These are phyloP conservation scores for Calameuta filiformis DNA, from an alignment of 2,888 invertebrate genomes.

Conservation along the genomic window DNA sequence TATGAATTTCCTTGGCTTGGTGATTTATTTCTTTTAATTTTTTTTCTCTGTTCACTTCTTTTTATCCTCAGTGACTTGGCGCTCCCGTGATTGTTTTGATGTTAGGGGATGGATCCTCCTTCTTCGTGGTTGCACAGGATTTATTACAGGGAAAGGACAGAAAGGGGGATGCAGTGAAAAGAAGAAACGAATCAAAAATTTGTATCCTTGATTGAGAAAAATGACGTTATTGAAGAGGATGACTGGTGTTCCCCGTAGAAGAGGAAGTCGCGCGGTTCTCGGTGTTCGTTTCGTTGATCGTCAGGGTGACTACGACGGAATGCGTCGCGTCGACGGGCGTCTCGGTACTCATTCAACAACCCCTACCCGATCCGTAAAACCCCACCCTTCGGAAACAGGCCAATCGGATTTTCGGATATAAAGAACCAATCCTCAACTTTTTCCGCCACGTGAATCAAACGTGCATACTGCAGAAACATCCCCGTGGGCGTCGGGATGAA, in stretches of 20 bases:
- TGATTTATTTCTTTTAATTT: neutral
- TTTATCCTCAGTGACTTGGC: neutral
- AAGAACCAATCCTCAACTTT: conserved; percentile 19
- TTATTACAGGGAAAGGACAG: neutral
- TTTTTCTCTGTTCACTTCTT: neutral
- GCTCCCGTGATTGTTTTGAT: neutral
- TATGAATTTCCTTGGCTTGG: neutral
- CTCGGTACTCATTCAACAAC: conserved; percentile 56
- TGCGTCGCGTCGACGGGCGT: conserved; percentile 49
- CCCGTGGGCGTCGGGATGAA: conserved; percentile 30
- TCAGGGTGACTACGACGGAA: conserved; percentile 48
- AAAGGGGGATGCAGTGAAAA: neutral
- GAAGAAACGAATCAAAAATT: neutral
- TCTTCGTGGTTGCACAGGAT: neutral
- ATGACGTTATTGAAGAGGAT: neutral
- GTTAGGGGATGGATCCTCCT: neutral
- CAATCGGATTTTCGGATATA: conserved; percentile 37
- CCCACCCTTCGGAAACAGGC: conserved; percentile 35
- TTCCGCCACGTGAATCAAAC: conserved; percentile 35
- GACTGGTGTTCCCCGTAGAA: neutral
- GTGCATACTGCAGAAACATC: conserved; percentile 21
- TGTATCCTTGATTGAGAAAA: neutral
- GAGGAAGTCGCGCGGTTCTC: neutral
- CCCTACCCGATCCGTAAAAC: conserved; percentile 50
- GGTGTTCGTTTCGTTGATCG: conserved; percentile 28